Conservation (phyloP, 2,888 invertebrate species). For the Agriopis leucophaearia region DNA sequence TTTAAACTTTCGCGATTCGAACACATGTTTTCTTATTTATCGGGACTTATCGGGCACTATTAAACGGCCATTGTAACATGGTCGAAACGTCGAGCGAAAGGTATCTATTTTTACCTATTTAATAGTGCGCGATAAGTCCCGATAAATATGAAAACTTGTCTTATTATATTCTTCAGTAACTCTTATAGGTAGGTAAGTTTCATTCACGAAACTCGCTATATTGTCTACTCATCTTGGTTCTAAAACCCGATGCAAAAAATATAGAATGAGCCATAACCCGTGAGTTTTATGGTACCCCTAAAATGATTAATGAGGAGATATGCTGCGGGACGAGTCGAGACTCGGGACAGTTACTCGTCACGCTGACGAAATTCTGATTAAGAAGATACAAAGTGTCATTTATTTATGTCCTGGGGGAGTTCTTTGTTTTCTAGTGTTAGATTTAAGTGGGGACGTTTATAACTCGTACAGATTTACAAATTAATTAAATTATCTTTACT, state of each 20-base stretch:
- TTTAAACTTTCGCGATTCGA: too few species aligned
- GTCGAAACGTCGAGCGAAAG: too few species aligned
- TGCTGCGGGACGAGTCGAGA: slow-evolving; percentile 48
- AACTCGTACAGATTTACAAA: background rate
- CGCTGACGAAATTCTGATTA: slow-evolving; percentile 55
- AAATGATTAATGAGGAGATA: slow-evolving; percentile 57
- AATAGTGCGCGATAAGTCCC: too few species aligned
- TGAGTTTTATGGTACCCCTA: slow-evolving; percentile 37
- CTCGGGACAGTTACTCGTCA: slow-evolving; percentile 50
- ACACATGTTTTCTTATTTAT: too few species aligned
- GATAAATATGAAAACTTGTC: too few species aligned
- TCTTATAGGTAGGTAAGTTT: too few species aligned
- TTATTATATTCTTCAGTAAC: too few species aligned
- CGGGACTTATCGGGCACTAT: too few species aligned
- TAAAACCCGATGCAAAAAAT: background rate
- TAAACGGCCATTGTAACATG: too few species aligned
- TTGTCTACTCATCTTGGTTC: too few species aligned
- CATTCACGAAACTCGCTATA: background rate
- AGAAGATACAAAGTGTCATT: slow-evolving; percentile 50
- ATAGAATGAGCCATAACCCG: background rate
- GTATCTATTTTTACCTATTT: too few species aligned
- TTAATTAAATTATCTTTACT: background rate
- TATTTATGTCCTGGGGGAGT: slow-evolving; percentile 44
- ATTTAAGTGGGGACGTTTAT: background rate
- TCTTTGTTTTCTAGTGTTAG: slow-evolving; percentile 1